Conservation (phyloP, 2,888 invertebrate species). For the Brenthis daphne region DNA sequence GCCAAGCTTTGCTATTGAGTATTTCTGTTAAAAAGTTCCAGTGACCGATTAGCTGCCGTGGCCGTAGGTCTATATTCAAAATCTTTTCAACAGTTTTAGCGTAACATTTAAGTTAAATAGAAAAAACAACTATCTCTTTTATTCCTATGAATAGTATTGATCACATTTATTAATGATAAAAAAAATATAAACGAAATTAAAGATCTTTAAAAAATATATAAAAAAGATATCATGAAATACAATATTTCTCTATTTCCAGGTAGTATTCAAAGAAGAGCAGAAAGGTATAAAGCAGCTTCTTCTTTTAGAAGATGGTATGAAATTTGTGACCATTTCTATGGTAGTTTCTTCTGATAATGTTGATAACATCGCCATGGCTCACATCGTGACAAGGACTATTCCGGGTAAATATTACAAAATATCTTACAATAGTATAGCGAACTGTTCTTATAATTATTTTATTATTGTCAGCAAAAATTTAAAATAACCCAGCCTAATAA, state of each 20-base stretch:
- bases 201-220: not conserved
- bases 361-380: conserved; percentile 86
- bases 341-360: conserved; percentile 79
- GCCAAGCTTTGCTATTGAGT: too few relatives aligned
- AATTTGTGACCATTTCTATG: conserved; percentile 89
- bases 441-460: too few relatives aligned
- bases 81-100: not conserved
- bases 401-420: conserved; percentile 77
- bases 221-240: not conserved
- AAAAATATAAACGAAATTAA: too few relatives aligned
- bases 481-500: too few relatives aligned
- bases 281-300: conserved; percentile 89
- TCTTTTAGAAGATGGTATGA: conserved; percentile 87
- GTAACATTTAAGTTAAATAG: not conserved
- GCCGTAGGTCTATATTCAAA: too few relatives aligned
- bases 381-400: conserved; percentile 86
- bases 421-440: too few relatives aligned
- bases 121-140: too few relatives aligned
- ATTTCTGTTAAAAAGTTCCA: too few relatives aligned
- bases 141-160: too few relatives aligned
- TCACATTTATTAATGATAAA: too few relatives aligned
- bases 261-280: conserved; percentile 91
- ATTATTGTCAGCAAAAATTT: not conserved
- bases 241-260: conserved; percentile 53
- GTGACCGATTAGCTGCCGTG: too few relatives aligned